phyloP scores from a whole-genome alignment of 2,113 vertebrate genomes.

The Thalassoma bifasciatum region DNA sequence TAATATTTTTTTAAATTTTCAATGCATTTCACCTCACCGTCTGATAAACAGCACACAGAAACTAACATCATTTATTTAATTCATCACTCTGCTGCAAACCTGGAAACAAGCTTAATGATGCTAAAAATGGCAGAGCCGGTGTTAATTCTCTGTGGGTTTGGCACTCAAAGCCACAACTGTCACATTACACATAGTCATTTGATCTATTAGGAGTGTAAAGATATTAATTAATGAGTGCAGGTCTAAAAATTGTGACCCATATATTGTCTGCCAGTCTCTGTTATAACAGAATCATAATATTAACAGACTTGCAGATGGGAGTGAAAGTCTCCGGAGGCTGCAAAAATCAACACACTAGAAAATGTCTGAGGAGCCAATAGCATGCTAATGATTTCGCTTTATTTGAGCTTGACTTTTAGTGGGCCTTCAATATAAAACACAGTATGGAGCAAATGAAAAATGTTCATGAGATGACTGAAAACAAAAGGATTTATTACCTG shows the following conservation, averaged over 20 bases:
- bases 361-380: not conserved
- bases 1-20: constrained; percentile 10
- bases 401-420: not conserved
- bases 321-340: not conserved
- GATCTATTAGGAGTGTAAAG: not conserved
- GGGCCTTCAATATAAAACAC: not conserved
- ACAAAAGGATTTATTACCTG: not conserved
- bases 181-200: not conserved
- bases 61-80: not conserved
- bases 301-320: not conserved
- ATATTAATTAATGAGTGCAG: not conserved
- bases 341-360: not conserved
- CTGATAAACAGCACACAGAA: not conserved
- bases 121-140: not conserved
- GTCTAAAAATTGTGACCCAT: not conserved
- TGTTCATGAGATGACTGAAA: not conserved
- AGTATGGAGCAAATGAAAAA: not conserved
- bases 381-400: not conserved
- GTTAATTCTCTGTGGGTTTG: not conserved
- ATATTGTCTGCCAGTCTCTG: not conserved
- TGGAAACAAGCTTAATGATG: not conserved
- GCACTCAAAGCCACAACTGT: not conserved
- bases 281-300: not conserved
- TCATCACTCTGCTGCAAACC: not conserved
- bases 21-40: not conserved